These are phyloP conservation scores for Labeo catla DNA, from an alignment of 2,113 vertebrate genomes.

Conservation along the genomic window DNA sequence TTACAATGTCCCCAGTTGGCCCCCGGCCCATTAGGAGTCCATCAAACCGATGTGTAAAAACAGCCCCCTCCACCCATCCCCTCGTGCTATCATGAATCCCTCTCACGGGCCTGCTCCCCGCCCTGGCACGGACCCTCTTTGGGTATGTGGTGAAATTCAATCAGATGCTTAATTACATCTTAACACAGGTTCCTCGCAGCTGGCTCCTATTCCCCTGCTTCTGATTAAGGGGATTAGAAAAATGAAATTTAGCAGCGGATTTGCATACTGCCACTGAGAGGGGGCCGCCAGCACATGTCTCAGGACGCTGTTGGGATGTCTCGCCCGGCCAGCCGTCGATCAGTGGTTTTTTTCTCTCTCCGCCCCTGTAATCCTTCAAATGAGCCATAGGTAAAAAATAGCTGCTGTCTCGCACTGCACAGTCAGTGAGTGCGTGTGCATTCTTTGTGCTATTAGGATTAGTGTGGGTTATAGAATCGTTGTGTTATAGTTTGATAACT, in stretches of 20 bases:
- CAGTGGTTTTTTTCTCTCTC: slow-evolving; percentile 6
- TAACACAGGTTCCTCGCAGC: slow-evolving; percentile 91
- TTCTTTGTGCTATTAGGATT: background rate
- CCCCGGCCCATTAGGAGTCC: slow-evolving; percentile 71
- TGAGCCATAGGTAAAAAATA: slow-evolving; percentile 48
- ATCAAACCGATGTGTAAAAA: slow-evolving; percentile 77
- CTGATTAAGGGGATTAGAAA: slow-evolving; percentile 97
- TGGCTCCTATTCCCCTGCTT: slow-evolving; percentile 93
- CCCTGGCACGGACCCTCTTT: slow-evolving; percentile 69
- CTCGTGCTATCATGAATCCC: slow-evolving; percentile 27
- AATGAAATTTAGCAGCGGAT: slow-evolving; percentile 91
- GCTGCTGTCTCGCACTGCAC: slow-evolving; percentile 12
- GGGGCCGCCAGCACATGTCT: slow-evolving; percentile 20
- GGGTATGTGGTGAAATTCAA: slow-evolving; percentile 90
- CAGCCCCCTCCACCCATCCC: slow-evolving; percentile 62
- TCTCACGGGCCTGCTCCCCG: slow-evolving; percentile 47
- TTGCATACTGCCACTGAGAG: slow-evolving; percentile 73
- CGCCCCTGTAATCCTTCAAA: slow-evolving; percentile 55
- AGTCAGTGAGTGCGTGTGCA: slow-evolving; percentile 20
- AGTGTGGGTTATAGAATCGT: background rate
- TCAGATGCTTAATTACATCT: slow-evolving; percentile 97
- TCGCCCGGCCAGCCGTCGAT: slow-evolving; percentile 59
- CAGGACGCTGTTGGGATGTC: slow-evolving; percentile 55
- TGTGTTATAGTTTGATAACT: background rate
- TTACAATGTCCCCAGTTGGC: slow-evolving; percentile 60